phyloP scores from a whole-genome alignment of 2,797 vertebrate species.

The Lophius americanus region DNA sequence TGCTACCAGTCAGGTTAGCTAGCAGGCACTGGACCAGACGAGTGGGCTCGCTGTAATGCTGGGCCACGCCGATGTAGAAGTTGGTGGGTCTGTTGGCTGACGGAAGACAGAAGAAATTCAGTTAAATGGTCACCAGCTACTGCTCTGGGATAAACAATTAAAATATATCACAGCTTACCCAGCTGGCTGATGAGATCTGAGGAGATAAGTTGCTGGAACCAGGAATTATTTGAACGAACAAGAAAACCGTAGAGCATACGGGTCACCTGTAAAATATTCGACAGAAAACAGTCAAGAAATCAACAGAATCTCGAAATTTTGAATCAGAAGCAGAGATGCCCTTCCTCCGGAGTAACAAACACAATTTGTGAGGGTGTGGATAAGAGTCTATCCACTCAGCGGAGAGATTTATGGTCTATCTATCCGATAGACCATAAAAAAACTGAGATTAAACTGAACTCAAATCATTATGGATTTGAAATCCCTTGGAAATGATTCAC shows the following conservation, averaged over 20 bases:
- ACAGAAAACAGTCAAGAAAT: neutral
- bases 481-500: too few relatives aligned
- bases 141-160: neutral
- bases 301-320: too few relatives aligned
- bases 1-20: conserved; percentile 88
- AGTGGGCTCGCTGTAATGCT: conserved; percentile 63
- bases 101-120: neutral
- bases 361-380: too few relatives aligned
- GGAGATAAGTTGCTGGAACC: conserved; percentile 87
- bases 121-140: neutral
- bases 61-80: conserved; percentile 86
- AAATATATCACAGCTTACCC: conserved; percentile 73
- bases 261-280: conserved; percentile 80
- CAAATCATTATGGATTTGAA: too few relatives aligned
- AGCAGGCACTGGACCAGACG: conserved; percentile 85
- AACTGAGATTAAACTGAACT: too few relatives aligned
- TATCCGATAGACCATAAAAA: too few relatives aligned
- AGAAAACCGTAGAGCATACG: conserved; percentile 90
- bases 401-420: too few relatives aligned
- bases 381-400: too few relatives aligned
- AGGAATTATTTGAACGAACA: conserved; percentile 89
- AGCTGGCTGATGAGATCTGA: conserved; percentile 77
- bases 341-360: too few relatives aligned
- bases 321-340: too few relatives aligned
- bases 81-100: conserved; percentile 84